Conservation (phyloP, 2,888 invertebrate species). For the Nomada fucata region DNA sequence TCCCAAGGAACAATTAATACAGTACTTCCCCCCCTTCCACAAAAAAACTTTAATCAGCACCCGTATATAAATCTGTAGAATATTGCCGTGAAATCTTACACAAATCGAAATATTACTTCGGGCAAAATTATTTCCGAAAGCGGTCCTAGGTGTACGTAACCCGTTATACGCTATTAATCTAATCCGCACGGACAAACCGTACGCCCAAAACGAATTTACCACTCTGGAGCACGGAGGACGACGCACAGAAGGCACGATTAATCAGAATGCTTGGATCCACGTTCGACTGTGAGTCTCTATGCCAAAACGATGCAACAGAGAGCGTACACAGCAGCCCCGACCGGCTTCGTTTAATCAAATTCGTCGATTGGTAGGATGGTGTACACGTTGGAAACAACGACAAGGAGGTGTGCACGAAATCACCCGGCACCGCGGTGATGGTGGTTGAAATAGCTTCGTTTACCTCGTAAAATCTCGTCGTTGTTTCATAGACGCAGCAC, state of each 20-base stretch:
- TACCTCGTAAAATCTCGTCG: conserved; percentile 53
- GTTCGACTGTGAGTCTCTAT: conserved; percentile 16
- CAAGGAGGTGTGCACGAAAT: conserved; percentile 16
- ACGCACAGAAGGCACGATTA: conserved; percentile 31
- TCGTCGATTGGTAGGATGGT: conserved; percentile 24
- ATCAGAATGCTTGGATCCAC: conserved; percentile 39
- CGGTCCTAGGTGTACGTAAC: too few relatives aligned
- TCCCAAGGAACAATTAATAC: too few relatives aligned
- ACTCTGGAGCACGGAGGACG: not conserved
- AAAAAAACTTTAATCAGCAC: too few relatives aligned
- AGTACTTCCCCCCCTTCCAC: too few relatives aligned
- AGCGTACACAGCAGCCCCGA: conserved; percentile 12
- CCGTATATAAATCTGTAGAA: too few relatives aligned
- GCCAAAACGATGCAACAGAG: conserved; percentile 4
- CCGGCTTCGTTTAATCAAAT: conserved; percentile 52
- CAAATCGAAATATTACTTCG: too few relatives aligned
- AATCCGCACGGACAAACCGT: too few relatives aligned
- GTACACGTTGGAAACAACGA: conserved; percentile 27
- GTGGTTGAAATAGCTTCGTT: conserved; percentile 39
- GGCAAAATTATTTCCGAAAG: too few relatives aligned
- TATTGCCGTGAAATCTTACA: too few relatives aligned
- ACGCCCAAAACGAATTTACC: conserved; percentile 6
- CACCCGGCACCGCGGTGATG: conserved; percentile 17
- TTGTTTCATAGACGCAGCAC: not conserved
- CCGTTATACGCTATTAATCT: too few relatives aligned